These are phyloP conservation scores for Marasmarcha lunaedactyla DNA, from an alignment of 2,888 invertebrate genomes.

Conservation along the genomic window DNA sequence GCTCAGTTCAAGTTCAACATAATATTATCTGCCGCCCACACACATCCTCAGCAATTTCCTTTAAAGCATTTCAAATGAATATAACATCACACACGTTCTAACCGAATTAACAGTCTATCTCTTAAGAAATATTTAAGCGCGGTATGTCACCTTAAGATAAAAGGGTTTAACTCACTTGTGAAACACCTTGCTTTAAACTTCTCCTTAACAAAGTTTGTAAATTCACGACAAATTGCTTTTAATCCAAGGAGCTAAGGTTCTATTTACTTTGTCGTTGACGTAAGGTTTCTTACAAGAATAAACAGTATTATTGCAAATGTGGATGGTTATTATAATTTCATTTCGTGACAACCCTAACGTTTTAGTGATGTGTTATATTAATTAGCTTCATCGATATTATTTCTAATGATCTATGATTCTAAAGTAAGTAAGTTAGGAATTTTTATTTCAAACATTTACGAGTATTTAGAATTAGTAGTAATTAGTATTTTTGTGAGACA, in stretches of 20 bases:
- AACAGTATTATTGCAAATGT: constrained; percentile 56
- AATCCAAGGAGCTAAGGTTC: constrained; percentile 17
- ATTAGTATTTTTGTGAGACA: no score
- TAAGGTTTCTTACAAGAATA: constrained; percentile 36
- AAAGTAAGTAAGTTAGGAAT: no score
- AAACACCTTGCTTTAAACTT: constrained; percentile 48
- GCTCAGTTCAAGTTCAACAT: no score
- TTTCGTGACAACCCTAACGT: constrained; percentile 52
- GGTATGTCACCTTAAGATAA: constrained; percentile 61
- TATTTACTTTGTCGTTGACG: constrained; percentile 9
- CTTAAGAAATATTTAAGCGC: constrained; percentile 58
- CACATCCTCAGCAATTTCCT: neutral
- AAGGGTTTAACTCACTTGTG: constrained; percentile 53
- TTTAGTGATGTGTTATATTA: constrained; percentile 20
- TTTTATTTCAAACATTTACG: no score
- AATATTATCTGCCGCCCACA: no score
- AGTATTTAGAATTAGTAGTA: no score
- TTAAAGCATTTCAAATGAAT: neutral
- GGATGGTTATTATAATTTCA: constrained; percentile 59
- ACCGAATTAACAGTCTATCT: constrained; percentile 42
- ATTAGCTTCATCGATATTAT: constrained; percentile 13
- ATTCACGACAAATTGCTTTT: constrained; percentile 9
- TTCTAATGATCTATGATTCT: constrained; percentile 19
- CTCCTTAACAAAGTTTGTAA: constrained; percentile 7
- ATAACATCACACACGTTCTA: neutral